Evolutionary conservation across 2,113 vertebrate species (phyloP), one percentile per base, ranked within the genome.

Genomic region (Cricetomys ansorgei): DNA sequence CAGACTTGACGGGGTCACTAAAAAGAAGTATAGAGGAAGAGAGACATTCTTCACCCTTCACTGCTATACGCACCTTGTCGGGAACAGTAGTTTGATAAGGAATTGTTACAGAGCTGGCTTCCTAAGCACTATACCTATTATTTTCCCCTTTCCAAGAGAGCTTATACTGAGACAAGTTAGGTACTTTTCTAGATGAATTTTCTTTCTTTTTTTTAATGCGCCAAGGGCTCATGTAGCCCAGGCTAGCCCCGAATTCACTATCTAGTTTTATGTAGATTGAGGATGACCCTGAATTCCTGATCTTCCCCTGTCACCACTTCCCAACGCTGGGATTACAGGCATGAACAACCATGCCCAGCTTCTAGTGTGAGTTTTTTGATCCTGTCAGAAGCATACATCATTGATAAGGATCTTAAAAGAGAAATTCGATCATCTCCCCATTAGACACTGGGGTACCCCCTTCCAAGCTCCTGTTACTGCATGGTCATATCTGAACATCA

Each of bases 1-100:
- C 98, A 99, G 98, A 99, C 98, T 98, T 98, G 98, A 98, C 97
- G 97, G 98, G 98, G 98, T 98, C 96, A 98, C 97, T 98, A 98
- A 97, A 97, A 98, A 97, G 53, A 98, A 98, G 96, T 94, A 88
- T 0, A 86, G 88, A 94, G 57, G 89, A 95, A 43, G 86, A 85
- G 59, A 94, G 65, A 96, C 45, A 79, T 83, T 84, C 97, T 77
- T 96, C 96, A 97, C 97, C 96, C 98, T 96, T 90, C 77, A 92
- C 96, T 98, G 97, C 87, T 97, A 96, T 89, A 97, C 97, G 98
- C 97, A 98, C 98, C 98, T 98, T 53, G 65, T 3, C 15, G 87
- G 98, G 97, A 97, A 98, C 98, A 98, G 98, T 98, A 97, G 98
- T 98, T 98, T 96, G 98, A 98, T 96, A 50, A 98, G 83, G 97